phyloP scores from a whole-genome alignment of 2,888 invertebrate genomes.

The Protophormia terraenovae region DNA sequence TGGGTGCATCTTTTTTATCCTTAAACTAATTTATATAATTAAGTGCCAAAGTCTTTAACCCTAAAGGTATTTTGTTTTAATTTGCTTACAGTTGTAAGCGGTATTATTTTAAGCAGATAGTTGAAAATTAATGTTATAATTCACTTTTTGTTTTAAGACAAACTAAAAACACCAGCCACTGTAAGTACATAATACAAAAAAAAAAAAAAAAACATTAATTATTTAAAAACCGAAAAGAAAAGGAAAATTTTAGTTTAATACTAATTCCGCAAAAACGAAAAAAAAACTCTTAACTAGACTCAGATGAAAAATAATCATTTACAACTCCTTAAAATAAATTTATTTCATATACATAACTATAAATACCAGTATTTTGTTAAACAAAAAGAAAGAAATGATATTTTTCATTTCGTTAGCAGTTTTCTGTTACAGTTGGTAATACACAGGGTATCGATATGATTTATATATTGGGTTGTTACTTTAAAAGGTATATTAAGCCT shows the following conservation, averaged over 20 bases:
- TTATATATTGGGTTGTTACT: slow-evolving; percentile 66
- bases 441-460: slow-evolving; percentile 62
- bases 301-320: neutral
- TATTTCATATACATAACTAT: neutral
- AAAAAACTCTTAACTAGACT: neutral
- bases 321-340: slow-evolving; percentile 1
- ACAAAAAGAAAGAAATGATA: too few relatives aligned
- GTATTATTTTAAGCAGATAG: too few relatives aligned
- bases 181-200: neutral
- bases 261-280: too few relatives aligned
- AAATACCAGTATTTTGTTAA: neutral
- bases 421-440: neutral
- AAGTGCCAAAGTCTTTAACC: slow-evolving; percentile 65
- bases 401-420: neutral
- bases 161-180: slow-evolving; percentile 48
- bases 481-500: slow-evolving; percentile 67
- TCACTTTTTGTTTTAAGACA: slow-evolving; percentile 49
- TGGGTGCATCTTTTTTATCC: neutral
- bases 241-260: too few relatives aligned
- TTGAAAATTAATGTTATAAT: slow-evolving; percentile 61
- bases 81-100: slow-evolving; percentile 15
- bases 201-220: slow-evolving; percentile 62
- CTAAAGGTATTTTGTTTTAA: slow-evolving; percentile 58
- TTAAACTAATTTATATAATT: slow-evolving; percentile 62
- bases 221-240: slow-evolving; percentile 43